Evolutionary conservation across 2,888 invertebrate species (phyloP), one percentile per base, ranked within the genome.

Genomic region (Caradrina kadenii): DNA sequence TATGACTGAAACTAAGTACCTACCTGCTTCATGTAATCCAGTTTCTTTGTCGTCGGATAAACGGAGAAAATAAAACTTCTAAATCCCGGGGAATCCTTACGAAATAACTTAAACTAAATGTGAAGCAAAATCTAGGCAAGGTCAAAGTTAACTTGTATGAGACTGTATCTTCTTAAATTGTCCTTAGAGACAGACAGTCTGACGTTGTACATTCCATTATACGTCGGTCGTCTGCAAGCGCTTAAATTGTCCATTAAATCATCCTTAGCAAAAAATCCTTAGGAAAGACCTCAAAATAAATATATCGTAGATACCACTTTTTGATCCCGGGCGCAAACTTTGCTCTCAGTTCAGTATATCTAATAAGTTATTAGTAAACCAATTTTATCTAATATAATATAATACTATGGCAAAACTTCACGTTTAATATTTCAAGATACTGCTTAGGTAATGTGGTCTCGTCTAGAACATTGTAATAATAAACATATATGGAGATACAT

Each of bases 1-100:
- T 73, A 78, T 66, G 78, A 73, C 78, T 79, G 49, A 80, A 82
- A 83, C 76, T 83, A 77, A 84, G 73, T 66, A 69, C 69, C 76
- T 80, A 82, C 80, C 80, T 83, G 83, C 75, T 80, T 75, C 63
- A 62, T 62, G 59, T 85, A 85, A 85, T 84, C 84, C 73, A 85
- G 76, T 84, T 85, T 81, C 84, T 83, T 80, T 83, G 76, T 83
- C 74, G 74, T 69, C 63, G 76, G 66, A 81, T 85, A 78, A 85
- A 75, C 85, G 63, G 52, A 74, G 76, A 85, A 82, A 85, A 85
- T 84, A 85, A 85, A 84, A 85, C 82, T 82, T 79, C 79, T 64
- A 78, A 84, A 85, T 82, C 80, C 80, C 69, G 31, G 61, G 54
- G 58, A 83, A 81, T 76, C 77, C 81, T 64, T 61, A 66, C 76